Evolutionary conservation across 92 coral and sea anemone genomes (phyloP).

Genomic region (Bergia puertoricense): DNA sequence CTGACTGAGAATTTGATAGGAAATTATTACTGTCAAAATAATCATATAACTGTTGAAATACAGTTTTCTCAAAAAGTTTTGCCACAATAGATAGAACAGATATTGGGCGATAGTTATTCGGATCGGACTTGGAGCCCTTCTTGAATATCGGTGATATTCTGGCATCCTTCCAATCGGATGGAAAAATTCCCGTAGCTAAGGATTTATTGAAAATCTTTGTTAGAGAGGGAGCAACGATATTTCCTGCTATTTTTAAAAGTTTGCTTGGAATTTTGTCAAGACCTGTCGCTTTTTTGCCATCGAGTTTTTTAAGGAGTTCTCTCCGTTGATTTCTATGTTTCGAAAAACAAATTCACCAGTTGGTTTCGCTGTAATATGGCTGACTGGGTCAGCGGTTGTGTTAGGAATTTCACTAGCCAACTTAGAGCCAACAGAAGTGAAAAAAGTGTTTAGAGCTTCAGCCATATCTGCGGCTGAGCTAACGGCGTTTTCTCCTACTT

Average conservation of each 20-base stretch:
- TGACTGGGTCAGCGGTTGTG: slow-evolving; percentile 31
- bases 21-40: slow-evolving; percentile 1
- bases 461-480: slow-evolving; percentile 38
- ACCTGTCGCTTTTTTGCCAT: slow-evolving; percentile 29
- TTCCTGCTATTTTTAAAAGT: slow-evolving; percentile 14
- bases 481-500: slow-evolving; percentile 18
- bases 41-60: not conserved
- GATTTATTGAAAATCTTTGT: not conserved
- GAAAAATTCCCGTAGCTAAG: not conserved
- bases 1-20: slow-evolving; percentile 4
- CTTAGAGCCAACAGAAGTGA: slow-evolving; percentile 43
- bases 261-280: slow-evolving; percentile 28
- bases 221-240: slow-evolving; percentile 14
- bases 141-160: slow-evolving; percentile 8
- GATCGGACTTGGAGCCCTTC: slow-evolving; percentile 4
- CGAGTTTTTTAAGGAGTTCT: not conserved
- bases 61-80: slow-evolving; percentile 1
- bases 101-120: not conserved
- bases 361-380: slow-evolving; percentile 2
- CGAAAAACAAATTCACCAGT: not conserved
- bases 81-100: slow-evolving; percentile 17
- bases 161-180: slow-evolving; percentile 14
- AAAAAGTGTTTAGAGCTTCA: slow-evolving; percentile 40
- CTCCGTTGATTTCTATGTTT: not conserved
- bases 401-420: slow-evolving; percentile 45